Percentiles rank a stretch among this genome's conserved stretches.
Evolutionary conservation across 2,113 vertebrate genomes (phyloP).

Genomic region (Cynopterus brachyotis): DNA sequence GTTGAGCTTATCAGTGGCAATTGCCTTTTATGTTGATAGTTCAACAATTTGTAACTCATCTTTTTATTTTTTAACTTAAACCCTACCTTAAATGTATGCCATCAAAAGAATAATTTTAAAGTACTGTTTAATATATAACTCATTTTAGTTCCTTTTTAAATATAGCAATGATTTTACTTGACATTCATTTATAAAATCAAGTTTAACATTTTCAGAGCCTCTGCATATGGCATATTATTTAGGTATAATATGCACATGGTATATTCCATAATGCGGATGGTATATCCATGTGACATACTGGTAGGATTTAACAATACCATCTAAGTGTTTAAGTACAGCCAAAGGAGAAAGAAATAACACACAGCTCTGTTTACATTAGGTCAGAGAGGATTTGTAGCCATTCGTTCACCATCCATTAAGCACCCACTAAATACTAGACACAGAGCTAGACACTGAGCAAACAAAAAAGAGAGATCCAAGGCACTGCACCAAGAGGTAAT

Average conservation of each 20-base stretch:
- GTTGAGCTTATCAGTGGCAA: background rate
- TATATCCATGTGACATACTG: background rate
- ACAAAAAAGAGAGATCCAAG: background rate
- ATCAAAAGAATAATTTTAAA: slow-evolving; percentile 8
- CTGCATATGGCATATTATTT: background rate
- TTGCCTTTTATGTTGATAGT: background rate
- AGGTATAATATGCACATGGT: background rate
- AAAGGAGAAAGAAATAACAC: background rate
- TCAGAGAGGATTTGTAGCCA: background rate
- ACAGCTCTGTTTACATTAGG: background rate
- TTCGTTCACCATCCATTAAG: background rate
- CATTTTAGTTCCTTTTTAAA: slow-evolving; percentile 23
- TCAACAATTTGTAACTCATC: background rate
- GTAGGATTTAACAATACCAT: background rate
- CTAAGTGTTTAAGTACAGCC: background rate
- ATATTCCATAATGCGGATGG: background rate
- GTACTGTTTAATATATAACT: background rate
- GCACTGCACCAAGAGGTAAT: background rate
- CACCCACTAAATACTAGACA: background rate
- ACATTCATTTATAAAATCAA: slow-evolving; percentile 34
- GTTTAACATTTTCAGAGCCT: background rate
- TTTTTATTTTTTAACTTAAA: slow-evolving; percentile 15
- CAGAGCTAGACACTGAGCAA: background rate
- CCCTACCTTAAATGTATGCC: background rate
- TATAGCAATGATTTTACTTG: background rate